Base-by-base conservation (phyloP, 2,797 vertebrate species). In the Morus bassanus region DNA sequence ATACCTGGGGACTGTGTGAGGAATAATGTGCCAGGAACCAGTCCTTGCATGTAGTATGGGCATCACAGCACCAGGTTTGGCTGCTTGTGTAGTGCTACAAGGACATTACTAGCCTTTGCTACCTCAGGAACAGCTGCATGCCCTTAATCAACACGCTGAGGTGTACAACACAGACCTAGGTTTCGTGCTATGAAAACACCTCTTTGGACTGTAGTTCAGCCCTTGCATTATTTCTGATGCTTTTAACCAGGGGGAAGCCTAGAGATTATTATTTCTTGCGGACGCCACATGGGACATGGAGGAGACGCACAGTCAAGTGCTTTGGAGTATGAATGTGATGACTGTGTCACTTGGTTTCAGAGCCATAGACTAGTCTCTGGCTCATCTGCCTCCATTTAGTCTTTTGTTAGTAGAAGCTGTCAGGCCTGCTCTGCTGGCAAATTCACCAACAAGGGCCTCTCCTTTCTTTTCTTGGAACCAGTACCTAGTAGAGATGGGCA, bases 61-160 rank as follows among this genome's bases (percentile, higher is more conserved):
- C 75, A 60, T 56, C 19, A 16, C 60, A 88, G 31, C 45, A 18
- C 16, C n/a, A 56, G 28, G 19, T 79, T 51, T 60, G 78, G 13
- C 45, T 74, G 27, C 43, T 53, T n/a, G 12, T 35, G 10, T 51
- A 48, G 17, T 41, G n/a, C 63, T 87, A 0, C 0, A 12, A 60
- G 57, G 61, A 50, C 27, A 10, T 79, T n/a, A 16, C 7, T 56
- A 46, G 18, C 16, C 25, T 84, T 64, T 61, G 25, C 23, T 75
- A 53, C 33, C 57, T 75, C 37, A 76, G 33, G 64, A 93, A 19
- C 30, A 27, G 11, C 61, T 54, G 21, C 39, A 8, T 53, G 22
- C 24, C 53, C 61, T 72, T 64, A 48, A 37, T 61, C 39, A 68
- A 4, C 35, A 18, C 0, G 0, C 18, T 30, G n/a, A 31, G 14